Evolutionary conservation across 2,113 vertebrate genomes (phyloP), one percentile per base, ranked within the genome.

Genomic region (Dasyornis broadbenti): DNA sequence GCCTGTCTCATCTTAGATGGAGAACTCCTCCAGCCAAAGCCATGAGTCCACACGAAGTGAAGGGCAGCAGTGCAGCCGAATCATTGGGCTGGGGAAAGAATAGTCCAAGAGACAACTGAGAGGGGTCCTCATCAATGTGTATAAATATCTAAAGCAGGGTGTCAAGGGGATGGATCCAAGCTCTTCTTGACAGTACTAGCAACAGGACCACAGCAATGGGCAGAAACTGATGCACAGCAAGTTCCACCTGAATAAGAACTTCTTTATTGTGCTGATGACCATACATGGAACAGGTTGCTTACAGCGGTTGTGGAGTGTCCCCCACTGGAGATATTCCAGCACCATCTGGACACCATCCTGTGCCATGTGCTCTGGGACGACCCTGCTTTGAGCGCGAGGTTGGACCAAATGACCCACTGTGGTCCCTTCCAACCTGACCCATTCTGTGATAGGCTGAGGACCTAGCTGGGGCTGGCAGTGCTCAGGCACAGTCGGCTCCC

Each of bases 41-140:
- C 0, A 0, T 0, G 0, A 71, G 39, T 33, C 11, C 15, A 17
- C 3, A 3, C 0, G 0, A 35, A 68, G 13, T 2, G 40, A 59
- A 5, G 7, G n/a, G 7, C 5, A 31, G 45, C 22, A 45, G 6
- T 2, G 21, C 35, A 50, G 39, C 28, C 11, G 1, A 37, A 1
- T 7, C 27, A 12, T 0, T 6, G 14, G 24, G 31, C 6, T 28
- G 20, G 9, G 27, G 30, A 59, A 63, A 21, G 42, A 24, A 53
- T 0, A 22, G 26, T 35, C 16, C 15, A 26, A 57, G 23, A 39
- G 4, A n/a, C 9, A 16, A 18, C 33, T 14, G 11, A 59, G 27
- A 44, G 11, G 7, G 7, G 13, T n/a, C 3, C 23, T 39, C 28
- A 45, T 8, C 19, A 20, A 13, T 3, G 19, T 24, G 33, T 24